A percentile compares a stretch with the other conserved stretches of the same genome.
phyloP scores from a whole-genome alignment of 2,797 vertebrate genomes.

The Leptoclinus maculatus region DNA sequence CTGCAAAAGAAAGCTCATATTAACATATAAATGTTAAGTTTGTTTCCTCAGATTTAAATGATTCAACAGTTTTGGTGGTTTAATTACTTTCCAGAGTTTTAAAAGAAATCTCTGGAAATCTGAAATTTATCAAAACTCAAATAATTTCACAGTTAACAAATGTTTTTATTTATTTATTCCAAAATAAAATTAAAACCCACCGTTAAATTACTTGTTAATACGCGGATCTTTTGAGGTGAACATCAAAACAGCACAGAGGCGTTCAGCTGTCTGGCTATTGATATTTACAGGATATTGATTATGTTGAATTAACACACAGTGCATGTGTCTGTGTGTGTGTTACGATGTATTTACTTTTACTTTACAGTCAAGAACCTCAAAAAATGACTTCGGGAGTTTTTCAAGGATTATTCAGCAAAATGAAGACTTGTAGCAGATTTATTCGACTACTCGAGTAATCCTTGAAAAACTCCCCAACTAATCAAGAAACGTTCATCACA shows the following conservation, averaged over 20 bases:
- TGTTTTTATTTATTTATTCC: not conserved
- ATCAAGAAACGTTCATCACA: slow-evolving; percentile 32
- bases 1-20: slow-evolving; percentile 2
- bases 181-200: not conserved
- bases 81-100: not conserved
- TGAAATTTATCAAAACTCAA: not conserved
- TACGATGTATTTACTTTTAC: slow-evolving; percentile 1
- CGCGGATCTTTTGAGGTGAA: not conserved
- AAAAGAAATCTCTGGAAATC: not conserved
- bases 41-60: not conserved
- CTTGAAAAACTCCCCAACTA: slow-evolving; percentile 2
- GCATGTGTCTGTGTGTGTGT: not conserved
- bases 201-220: not conserved
- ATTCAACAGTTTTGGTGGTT: not conserved
- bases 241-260: not conserved
- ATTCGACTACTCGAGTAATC: not conserved
- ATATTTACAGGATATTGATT: slow-evolving; percentile 39
- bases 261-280: slow-evolving; percentile 8
- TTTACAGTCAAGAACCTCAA: slow-evolving; percentile 1
- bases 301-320: slow-evolving; percentile 1
- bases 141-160: not conserved
- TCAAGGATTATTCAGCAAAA: not conserved
- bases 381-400: slow-evolving; percentile 1
- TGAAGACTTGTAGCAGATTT: not conserved
- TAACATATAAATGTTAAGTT: not conserved